phyloP scores from a whole-genome alignment of 2,888 invertebrate species.

The Eledone cirrhosa region DNA sequence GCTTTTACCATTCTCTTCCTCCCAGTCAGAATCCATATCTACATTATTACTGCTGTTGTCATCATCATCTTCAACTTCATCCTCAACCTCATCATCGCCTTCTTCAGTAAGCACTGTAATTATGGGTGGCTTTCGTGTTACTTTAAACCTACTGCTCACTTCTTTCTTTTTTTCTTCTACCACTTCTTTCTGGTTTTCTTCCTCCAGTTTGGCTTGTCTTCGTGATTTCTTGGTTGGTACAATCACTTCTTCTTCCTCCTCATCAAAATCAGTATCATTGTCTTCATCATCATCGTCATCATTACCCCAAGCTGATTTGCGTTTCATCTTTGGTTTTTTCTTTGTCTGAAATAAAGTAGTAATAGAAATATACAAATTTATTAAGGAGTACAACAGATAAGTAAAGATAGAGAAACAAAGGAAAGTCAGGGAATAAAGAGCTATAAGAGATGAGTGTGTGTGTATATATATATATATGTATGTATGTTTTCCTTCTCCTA shows the following conservation, averaged over 20 bases:
- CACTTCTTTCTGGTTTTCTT: slow-evolving; percentile 37
- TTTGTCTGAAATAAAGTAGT: background rate
- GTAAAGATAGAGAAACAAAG: too few species aligned
- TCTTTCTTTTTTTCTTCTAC: slow-evolving; percentile 17
- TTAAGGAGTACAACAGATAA: too few species aligned
- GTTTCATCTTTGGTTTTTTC: background rate
- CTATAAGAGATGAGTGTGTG: too few species aligned
- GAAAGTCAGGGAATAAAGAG: too few species aligned
- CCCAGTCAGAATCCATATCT: slow-evolving; percentile 33
- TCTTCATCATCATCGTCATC: slow-evolving; percentile 4
- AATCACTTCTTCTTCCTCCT: slow-evolving; percentile 8
- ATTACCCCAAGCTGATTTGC: background rate
- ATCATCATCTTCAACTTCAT: slow-evolving; percentile 31
- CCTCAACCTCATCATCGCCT: slow-evolving; percentile 33
- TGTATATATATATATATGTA: too few species aligned
- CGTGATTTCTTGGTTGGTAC: slow-evolving; percentile 14
- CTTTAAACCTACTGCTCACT: background rate
- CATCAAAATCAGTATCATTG: background rate
- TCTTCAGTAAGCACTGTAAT: slow-evolving; percentile 23
- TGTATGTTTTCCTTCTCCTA: too few species aligned
- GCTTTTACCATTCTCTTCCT: slow-evolving; percentile 30
- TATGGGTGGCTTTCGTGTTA: slow-evolving; percentile 5
- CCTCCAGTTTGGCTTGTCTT: slow-evolving; percentile 23
- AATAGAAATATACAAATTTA: background rate
- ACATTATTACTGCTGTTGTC: slow-evolving; percentile 32